A percentile compares a stretch with the other conserved stretches of the same genome.
phyloP scores from a whole-genome alignment of 1,140 invertebrate genomes.

The Drosophila funebris region DNA sequence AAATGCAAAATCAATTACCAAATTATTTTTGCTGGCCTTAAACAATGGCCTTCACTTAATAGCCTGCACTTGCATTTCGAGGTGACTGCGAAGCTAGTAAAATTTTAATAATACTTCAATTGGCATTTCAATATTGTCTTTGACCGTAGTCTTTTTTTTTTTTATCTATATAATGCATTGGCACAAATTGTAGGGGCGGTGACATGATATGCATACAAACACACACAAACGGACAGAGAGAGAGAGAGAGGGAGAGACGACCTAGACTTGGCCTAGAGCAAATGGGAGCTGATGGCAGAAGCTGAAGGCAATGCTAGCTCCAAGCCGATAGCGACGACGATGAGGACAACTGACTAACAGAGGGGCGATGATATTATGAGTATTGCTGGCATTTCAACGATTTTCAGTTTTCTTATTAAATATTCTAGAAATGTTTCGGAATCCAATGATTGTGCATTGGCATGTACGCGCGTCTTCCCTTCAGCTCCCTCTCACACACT shows the following conservation, averaged over 20 bases:
- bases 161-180: slow-evolving; percentile 54
- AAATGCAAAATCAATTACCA: slow-evolving; percentile 5
- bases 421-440: slow-evolving; percentile 82
- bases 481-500: neutral
- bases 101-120: slow-evolving; percentile 80
- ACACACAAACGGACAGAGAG: slow-evolving; percentile 1
- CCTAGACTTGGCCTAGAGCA: slow-evolving; percentile 34
- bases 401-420: slow-evolving; percentile 83
- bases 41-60: slow-evolving; percentile 2
- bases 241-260: slow-evolving; percentile 15
- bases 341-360: neutral
- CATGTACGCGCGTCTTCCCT: slow-evolving; percentile 65
- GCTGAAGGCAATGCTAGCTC: neutral
- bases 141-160: slow-evolving; percentile 79
- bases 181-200: slow-evolving; percentile 35
- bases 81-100: slow-evolving; percentile 24
- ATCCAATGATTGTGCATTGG: slow-evolving; percentile 82
- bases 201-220: slow-evolving; percentile 33
- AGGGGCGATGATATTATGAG: slow-evolving; percentile 66
- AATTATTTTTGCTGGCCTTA: neutral
- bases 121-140: slow-evolving; percentile 81
- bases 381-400: slow-evolving; percentile 81
- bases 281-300: neutral
- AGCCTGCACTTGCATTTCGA: neutral
- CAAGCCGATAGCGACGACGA: neutral